Evolutionary conservation across 1,140 invertebrate species (phyloP).

Genomic region (Zaprionus capensis): DNA sequence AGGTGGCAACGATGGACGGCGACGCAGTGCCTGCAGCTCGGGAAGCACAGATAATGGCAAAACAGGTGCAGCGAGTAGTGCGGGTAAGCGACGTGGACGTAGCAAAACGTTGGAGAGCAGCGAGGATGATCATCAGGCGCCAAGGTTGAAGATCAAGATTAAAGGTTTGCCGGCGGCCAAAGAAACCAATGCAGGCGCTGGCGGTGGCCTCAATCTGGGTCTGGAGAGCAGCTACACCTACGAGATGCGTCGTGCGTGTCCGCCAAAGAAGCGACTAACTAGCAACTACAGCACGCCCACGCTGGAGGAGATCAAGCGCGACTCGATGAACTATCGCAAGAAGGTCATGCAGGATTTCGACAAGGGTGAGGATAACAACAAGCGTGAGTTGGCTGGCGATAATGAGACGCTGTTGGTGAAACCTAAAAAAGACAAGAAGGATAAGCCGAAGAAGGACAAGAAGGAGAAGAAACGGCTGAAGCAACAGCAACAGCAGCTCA

Average conservation of each 20-base stretch:
- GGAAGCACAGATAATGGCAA: conserved; percentile 81
- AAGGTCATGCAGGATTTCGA: conserved; percentile 92
- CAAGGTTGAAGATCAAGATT: conserved; percentile 94
- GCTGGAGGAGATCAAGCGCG: conserved; percentile 91
- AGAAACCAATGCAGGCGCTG: conserved; percentile 84
- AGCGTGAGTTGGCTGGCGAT: conserved; percentile 33
- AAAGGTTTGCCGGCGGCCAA: conserved; percentile 85
- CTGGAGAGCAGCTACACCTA: conserved; percentile 63
- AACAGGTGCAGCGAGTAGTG: conserved; percentile 72
- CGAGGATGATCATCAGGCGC: conserved; percentile 85
- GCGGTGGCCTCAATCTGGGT: conserved; percentile 19
- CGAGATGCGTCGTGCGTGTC: conserved; percentile 85
- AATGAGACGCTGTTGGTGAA: conserved; percentile 38
- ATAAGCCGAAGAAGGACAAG: conserved; percentile 86
- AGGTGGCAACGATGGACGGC: conserved; percentile 78
- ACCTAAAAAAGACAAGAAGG: conserved; percentile 83
- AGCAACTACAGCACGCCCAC: conserved; percentile 87
- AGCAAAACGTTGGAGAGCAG: conserved; percentile 84
- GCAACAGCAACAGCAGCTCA: conserved; percentile 39
- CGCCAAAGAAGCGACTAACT: conserved; percentile 92
- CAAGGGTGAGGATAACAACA: conserved; percentile 87
- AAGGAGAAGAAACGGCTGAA: conserved; percentile 88
- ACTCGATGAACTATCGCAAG: conserved; percentile 94
- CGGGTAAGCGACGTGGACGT: conserved; percentile 75
- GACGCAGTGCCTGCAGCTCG: conserved; percentile 84